Conservation (phyloP, 1,140 invertebrate genomes). For the Dinoponera quadriceps region DNA sequence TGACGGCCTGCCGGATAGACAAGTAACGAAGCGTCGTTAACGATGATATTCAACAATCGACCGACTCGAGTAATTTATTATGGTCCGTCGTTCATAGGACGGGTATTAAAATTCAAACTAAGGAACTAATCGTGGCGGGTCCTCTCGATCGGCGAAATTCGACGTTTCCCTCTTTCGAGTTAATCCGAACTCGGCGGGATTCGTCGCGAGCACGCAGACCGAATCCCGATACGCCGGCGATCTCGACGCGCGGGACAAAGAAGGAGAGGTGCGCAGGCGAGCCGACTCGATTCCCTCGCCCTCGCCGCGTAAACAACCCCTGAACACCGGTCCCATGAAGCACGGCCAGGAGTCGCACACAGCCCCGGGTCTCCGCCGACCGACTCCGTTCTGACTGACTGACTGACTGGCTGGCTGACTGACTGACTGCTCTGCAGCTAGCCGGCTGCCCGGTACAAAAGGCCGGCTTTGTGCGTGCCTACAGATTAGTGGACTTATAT, state of each 20-base stretch:
- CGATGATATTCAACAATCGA: too few species aligned
- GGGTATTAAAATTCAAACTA: too few species aligned
- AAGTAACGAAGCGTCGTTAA: too few species aligned
- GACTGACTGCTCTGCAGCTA: constrained; percentile 69
- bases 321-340: constrained; percentile 56
- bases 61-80: too few species aligned
- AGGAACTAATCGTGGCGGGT: too few species aligned
- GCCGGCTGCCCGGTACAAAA: constrained; percentile 65
- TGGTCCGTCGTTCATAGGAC: too few species aligned
- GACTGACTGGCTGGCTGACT: constrained; percentile 57
- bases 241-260: constrained; percentile 12
- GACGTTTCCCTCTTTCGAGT: too few species aligned
- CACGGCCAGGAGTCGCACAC: not conserved
- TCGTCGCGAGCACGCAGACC: not conserved
- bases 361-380: constrained; percentile 42
- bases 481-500: constrained; percentile 81
- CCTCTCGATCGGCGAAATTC: too few species aligned
- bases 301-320: constrained; percentile 61
- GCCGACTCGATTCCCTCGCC: constrained; percentile 23
- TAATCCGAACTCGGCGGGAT: not conserved
- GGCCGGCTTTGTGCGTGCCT: constrained; percentile 77
- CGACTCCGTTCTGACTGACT: constrained; percentile 65
- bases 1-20: too few species aligned
- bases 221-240: not conserved
- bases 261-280: constrained; percentile 10